A percentile compares a stretch with the other conserved stretches of the same genome.
Evolutionary conservation across 2,888 invertebrate genomes (phyloP).

Genomic region (Argyra leucocephala): DNA sequence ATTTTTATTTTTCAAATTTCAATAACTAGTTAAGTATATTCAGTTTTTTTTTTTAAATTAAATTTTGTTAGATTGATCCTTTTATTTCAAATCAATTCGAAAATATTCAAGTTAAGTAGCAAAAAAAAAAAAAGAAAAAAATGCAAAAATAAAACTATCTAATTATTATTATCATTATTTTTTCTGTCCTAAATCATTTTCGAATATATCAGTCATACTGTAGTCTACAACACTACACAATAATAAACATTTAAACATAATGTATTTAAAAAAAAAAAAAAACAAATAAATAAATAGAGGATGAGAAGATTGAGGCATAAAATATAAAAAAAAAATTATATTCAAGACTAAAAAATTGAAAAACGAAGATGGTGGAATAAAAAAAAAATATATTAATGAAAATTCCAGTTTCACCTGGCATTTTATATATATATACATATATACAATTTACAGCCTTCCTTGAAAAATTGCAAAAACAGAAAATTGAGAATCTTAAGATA

Average conservation of each 20-base stretch:
- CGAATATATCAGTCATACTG: background rate
- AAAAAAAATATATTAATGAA: background rate
- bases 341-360: no score
- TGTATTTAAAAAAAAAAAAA: background rate
- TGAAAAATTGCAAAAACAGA: background rate
- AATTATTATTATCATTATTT: background rate
- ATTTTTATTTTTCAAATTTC: background rate
- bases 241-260: no score
- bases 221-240: no score
- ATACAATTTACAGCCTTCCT: background rate
- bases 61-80: background rate
- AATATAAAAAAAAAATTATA: no score
- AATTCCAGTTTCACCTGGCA: background rate
- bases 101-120: no score
- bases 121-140: background rate
- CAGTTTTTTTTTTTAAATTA: background rate
- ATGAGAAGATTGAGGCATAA: background rate
- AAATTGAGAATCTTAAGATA: background rate
- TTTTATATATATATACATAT: background rate
- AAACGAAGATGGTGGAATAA: no score
- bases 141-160: no score
- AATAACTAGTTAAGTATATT: background rate
- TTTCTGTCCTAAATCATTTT: background rate
- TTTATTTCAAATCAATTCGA: no score
- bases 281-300: background rate